phyloP scores from a whole-genome alignment of 2,797 vertebrate species.

The Danio kyathit region DNA sequence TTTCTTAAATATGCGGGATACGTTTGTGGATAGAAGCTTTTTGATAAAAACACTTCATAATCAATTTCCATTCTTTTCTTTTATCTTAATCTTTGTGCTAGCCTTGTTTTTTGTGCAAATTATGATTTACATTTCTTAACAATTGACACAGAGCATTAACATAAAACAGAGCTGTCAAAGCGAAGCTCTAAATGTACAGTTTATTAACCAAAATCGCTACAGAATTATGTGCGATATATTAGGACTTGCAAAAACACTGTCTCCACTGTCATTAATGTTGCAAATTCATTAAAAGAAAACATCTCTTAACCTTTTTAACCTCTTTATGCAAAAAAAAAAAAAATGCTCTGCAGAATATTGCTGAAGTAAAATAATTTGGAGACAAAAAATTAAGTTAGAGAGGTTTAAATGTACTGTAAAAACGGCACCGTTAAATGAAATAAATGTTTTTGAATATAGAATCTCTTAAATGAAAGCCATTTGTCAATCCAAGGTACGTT shows the following conservation, averaged over 20 bases:
- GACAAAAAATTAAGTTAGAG: no score
- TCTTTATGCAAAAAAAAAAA: no score
- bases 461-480: no score
- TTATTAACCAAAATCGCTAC: neutral
- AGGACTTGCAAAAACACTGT: neutral
- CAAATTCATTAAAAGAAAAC: neutral
- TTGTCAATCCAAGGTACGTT: no score
- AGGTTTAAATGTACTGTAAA: no score
- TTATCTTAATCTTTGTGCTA: neutral
- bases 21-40: neutral
- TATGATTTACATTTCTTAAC: neutral
- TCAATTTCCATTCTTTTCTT: neutral
- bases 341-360: no score
- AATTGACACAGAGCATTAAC: neutral
- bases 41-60: neutral
- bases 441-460: no score
- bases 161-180: neutral
- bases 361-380: no score
- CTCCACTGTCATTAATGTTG: no score
- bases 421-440: no score
- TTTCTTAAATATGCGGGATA: neutral
- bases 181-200: neutral
- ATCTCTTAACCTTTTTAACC: no score
- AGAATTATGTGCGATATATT: neutral
- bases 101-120: neutral